Evolutionary conservation across 2,797 vertebrate species (phyloP), one percentile per base, ranked within the genome.

Genomic region (Tarsius wallacei): DNA sequence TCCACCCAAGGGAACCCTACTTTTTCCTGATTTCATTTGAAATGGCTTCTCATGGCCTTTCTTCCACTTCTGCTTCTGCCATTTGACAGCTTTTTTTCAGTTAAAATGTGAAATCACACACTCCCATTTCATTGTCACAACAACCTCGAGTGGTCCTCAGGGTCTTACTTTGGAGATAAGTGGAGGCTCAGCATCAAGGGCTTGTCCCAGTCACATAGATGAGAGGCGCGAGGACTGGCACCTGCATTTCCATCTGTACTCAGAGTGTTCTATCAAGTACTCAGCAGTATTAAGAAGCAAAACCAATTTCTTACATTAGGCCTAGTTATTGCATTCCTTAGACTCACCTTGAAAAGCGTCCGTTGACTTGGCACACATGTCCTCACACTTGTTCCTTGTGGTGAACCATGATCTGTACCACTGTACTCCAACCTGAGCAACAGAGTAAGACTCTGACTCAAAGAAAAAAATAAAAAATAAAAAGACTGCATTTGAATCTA

Each of bases 401-500:
- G 42, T 42, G 42, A 42, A 42, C 42, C 42, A 42, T 42, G 42
- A 42, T 42, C 42, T 42, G 42, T 42, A 42, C 42, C 4, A 42
- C 42, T 42, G 42, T 6, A 42, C 42, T 42, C 42, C 42, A 42
- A 42, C 42, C 42, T 42, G 42, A 6, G 42, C 42, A 42, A 42
- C 42, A 42, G 42, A 42, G 42, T 42, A 6, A 42, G 42, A 42
- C 42, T 42, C 42, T 42, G 42, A 42, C 42, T 42, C 42, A 42
- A 42, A 42, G 42, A 42, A 42, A 42, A 42, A 42, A 42, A 42
- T 42, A 42, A 42, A 42, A 42, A 42, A 42, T 42, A 42, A 42
- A 42, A 42, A 42, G 42, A 55, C 63, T 91, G 7, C 82, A 59
- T 77, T 90, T 87, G 49, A 80, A 76, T 77, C 36, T 66, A 66